Conservation (phyloP, 2,888 invertebrate genomes). For the Acanthoscelides obtectus region DNA sequence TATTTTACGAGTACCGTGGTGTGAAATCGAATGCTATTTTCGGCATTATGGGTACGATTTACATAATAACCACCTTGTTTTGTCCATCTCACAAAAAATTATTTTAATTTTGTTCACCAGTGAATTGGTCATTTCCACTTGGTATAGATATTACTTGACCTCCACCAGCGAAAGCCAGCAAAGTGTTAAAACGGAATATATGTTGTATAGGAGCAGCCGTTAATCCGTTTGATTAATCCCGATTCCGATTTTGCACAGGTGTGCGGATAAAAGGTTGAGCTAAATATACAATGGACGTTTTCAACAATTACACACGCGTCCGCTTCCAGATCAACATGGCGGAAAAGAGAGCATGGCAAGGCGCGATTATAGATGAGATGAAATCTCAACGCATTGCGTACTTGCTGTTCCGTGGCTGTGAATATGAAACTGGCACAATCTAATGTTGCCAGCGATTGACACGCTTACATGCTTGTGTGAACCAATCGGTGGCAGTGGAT, state of each 20-base stretch:
- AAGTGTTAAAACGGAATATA: neutral
- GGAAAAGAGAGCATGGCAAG: neutral
- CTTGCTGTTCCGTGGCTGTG: conserved; percentile 11
- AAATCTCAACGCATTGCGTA: neutral
- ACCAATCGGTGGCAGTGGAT: neutral
- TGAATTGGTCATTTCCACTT: too few relatives aligned
- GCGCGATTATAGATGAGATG: neutral
- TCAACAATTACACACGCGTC: neutral
- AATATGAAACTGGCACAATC: conserved; percentile 14
- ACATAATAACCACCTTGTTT: too few relatives aligned
- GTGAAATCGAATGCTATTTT: too few relatives aligned
- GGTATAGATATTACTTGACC: neutral
- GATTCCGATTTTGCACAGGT: neutral
- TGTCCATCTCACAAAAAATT: too few relatives aligned
- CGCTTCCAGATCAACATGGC: neutral
- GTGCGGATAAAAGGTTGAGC: neutral
- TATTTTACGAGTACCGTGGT: too few relatives aligned
- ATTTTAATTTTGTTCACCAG: too few relatives aligned
- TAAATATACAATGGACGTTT: neutral
- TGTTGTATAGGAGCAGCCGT: neutral
- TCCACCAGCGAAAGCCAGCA: neutral
- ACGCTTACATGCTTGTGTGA: conserved; percentile 18
- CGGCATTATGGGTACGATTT: too few relatives aligned
- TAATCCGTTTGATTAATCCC: neutral
- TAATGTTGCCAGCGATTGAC: conserved; percentile 9